Percentiles rank a stretch among this genome's conserved stretches.
Evolutionary conservation across 2,113 vertebrate species (phyloP).

Genomic region (Oreochromis aureus): DNA sequence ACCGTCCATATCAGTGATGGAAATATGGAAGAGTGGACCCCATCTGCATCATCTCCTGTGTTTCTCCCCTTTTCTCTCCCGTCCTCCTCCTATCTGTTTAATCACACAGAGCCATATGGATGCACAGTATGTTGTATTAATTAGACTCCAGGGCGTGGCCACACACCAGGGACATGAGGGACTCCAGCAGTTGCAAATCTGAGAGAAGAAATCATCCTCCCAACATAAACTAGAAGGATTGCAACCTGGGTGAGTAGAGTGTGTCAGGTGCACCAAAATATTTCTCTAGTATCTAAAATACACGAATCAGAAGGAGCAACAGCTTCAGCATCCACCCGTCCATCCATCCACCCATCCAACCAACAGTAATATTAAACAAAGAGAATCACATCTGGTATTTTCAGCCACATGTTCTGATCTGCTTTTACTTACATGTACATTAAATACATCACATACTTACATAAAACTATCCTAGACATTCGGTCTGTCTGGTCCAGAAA

Average conservation of each 20-base stretch:
- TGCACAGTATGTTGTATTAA: slow-evolving; percentile 65
- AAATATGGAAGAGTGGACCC: background rate
- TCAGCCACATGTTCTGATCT: background rate
- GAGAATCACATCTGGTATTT: background rate
- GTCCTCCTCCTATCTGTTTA: slow-evolving; percentile 19
- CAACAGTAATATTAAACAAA: background rate
- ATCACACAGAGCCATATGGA: slow-evolving; percentile 66
- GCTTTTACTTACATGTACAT: background rate
- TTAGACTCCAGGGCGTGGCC: slow-evolving; percentile 58
- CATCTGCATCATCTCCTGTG: background rate
- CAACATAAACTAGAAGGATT: background rate
- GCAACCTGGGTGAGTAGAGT: background rate
- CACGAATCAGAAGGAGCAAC: background rate
- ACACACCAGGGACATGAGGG: slow-evolving; percentile 19
- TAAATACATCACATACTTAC: background rate
- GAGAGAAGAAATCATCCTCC: slow-evolving; percentile 18
- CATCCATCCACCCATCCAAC: background rate
- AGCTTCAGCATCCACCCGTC: background rate
- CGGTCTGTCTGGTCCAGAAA: background rate
- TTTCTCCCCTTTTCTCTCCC: background rate
- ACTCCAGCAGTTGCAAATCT: slow-evolving; percentile 39
- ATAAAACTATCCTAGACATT: background rate
- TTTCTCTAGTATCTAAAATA: background rate
- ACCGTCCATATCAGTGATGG: background rate
- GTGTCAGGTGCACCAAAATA: background rate